Evolutionary conservation across 1,140 invertebrate genomes (phyloP).

Genomic region (Nilaparvata lugens): DNA sequence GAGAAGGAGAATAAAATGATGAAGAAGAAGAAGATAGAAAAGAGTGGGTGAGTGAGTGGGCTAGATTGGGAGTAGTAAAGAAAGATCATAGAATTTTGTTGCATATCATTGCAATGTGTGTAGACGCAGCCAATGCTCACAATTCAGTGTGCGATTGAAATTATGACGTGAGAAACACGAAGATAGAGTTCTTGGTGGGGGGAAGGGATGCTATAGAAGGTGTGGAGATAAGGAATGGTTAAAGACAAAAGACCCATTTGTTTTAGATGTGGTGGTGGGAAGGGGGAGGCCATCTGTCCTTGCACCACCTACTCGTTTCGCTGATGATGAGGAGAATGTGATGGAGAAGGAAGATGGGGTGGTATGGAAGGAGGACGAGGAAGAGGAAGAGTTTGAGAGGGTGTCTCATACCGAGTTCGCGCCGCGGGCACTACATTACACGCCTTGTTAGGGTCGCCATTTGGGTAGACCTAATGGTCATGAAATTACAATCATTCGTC

Average conservation of each 20-base stretch:
- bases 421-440: background rate
- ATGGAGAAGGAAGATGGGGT: no score
- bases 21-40: no score
- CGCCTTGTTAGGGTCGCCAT: constrained; percentile 3
- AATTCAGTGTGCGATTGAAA: background rate
- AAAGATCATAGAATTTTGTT: no score
- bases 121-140: background rate
- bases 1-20: no score
- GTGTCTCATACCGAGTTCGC: background rate
- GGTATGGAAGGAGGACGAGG: no score
- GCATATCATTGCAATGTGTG: no score
- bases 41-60: no score
- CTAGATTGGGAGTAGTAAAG: no score
- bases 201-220: background rate
- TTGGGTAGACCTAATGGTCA: constrained; percentile 3
- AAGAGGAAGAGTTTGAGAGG: background rate
- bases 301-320: background rate
- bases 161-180: constrained; percentile 1
- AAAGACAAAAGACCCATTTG: constrained; percentile 6
- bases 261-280: no score
- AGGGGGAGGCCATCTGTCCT: background rate
- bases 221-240: background rate
- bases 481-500: constrained; percentile 1
- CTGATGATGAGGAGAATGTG: no score
- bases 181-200: background rate